phyloP scores from a whole-genome alignment of 2,888 invertebrate species.

The Hydropsyche betteni region DNA sequence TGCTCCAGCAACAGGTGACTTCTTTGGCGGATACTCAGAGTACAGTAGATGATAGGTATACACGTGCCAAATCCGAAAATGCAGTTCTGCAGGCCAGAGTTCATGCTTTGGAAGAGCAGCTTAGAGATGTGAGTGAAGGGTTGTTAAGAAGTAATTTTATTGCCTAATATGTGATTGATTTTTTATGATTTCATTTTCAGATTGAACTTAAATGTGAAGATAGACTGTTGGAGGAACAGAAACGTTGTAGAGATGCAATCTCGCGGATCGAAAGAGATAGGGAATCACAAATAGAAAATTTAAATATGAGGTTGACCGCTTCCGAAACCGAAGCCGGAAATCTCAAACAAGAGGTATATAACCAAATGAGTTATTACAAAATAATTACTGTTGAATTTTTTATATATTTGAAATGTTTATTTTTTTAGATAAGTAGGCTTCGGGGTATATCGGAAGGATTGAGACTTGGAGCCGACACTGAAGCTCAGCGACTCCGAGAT shows the following conservation, averaged over 20 bases:
- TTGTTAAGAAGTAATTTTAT: background rate
- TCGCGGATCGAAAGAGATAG: constrained; percentile 85
- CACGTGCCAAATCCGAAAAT: constrained; percentile 91
- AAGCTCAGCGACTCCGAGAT: constrained; percentile 65
- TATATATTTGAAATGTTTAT: constrained; percentile 16
- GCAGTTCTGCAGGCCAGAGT: constrained; percentile 89
- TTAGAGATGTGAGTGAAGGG: constrained; percentile 71
- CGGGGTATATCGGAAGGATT: constrained; percentile 69
- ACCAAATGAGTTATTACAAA: constrained; percentile 23
- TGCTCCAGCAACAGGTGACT: constrained; percentile 91
- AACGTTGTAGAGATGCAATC: constrained; percentile 83
- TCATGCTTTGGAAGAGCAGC: constrained; percentile 90
- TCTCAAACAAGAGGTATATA: constrained; percentile 64
- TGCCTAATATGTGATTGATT: background rate
- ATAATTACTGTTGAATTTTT: constrained; percentile 42
- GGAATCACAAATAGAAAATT: constrained; percentile 61
- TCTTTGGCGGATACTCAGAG: constrained; percentile 88
- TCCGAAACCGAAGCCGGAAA: constrained; percentile 66
- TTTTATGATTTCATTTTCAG: constrained; percentile 58
- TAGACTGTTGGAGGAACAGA: constrained; percentile 82
- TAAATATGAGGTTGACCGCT: constrained; percentile 61
- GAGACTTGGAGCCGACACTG: constrained; percentile 68
- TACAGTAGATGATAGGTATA: constrained; percentile 87
- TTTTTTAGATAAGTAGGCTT: constrained; percentile 61
- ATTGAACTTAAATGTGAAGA: constrained; percentile 80